phyloP scores from a whole-genome alignment of 2,888 invertebrate genomes.

The Aspidiotus rigidus region DNA sequence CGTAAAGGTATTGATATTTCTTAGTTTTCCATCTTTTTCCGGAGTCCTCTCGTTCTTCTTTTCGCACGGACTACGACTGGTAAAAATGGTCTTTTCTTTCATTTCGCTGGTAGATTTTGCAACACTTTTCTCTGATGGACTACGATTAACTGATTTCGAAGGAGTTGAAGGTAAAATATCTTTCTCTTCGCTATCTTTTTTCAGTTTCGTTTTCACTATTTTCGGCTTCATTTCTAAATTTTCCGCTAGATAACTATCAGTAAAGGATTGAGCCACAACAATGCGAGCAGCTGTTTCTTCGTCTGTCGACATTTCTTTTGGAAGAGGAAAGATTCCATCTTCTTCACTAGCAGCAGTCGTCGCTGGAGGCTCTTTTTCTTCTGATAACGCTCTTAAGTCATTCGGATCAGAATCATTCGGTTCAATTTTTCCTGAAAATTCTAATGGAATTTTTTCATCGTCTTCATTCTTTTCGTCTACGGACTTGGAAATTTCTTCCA shows the following conservation, averaged over 20 bases:
- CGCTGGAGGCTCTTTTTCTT: not conserved
- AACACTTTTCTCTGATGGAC: not conserved
- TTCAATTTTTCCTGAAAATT: constrained; percentile 10
- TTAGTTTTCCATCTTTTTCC: constrained; percentile 19
- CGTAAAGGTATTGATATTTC: constrained; percentile 15
- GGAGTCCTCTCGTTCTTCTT: constrained; percentile 15
- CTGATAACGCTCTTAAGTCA: not conserved
- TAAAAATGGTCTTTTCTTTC: constrained; percentile 27
- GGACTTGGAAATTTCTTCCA: not conserved
- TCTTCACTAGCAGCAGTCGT: not conserved
- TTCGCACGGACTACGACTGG: constrained; percentile 9
- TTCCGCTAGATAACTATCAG: constrained; percentile 21
- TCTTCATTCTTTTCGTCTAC: constrained; percentile 1
- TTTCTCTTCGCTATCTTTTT: constrained; percentile 17
- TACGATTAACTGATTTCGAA: constrained; percentile 7
- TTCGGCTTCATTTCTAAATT: constrained; percentile 22
- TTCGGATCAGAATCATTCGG: not conserved
- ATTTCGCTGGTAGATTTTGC: constrained; percentile 12
- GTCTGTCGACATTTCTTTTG: constrained; percentile 12
- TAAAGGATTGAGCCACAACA: constrained; percentile 5
- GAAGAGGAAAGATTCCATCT: constrained; percentile 1
- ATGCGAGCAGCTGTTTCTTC: constrained; percentile 4
- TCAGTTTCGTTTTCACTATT: constrained; percentile 3
- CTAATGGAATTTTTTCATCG: constrained; percentile 19
- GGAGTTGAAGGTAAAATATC: not conserved